Conservation (phyloP, 2,113 vertebrate genomes). For the Hydrolagus affinis region DNA sequence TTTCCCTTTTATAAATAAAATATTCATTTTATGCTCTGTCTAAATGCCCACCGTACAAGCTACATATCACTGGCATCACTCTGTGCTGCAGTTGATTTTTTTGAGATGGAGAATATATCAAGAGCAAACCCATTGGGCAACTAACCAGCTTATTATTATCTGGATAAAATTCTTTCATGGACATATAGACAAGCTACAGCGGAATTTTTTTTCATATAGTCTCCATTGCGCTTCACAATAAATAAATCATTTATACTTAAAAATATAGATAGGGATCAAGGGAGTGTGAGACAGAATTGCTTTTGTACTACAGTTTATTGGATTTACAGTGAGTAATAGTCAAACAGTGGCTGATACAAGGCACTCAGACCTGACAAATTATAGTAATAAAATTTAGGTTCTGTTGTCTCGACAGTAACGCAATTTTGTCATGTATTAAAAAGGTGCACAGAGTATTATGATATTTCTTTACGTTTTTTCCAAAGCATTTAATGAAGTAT, state of each 20-base stretch:
- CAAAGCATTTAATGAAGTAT: constrained; percentile 2
- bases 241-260: constrained; percentile 15
- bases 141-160: neutral
- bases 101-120: neutral
- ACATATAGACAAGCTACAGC: neutral
- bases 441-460: neutral
- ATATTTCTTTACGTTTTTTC: constrained; percentile 9
- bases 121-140: neutral
- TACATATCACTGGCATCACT: neutral
- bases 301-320: neutral
- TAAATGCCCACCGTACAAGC: neutral
- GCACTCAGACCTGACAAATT: constrained; percentile 12
- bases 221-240: neutral
- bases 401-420: neutral
- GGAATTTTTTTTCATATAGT: neutral
- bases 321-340: neutral
- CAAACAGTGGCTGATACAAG: neutral
- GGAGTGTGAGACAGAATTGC: neutral
- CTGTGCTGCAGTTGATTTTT: neutral
- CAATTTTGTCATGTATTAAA: constrained; percentile 10
- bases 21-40: neutral
- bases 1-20: neutral
- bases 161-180: neutral
- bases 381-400: constrained; percentile 3
- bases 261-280: neutral